Evolutionary conservation across 2,113 vertebrate genomes (phyloP).

Genomic region (Myanophis thanlyinensis): DNA sequence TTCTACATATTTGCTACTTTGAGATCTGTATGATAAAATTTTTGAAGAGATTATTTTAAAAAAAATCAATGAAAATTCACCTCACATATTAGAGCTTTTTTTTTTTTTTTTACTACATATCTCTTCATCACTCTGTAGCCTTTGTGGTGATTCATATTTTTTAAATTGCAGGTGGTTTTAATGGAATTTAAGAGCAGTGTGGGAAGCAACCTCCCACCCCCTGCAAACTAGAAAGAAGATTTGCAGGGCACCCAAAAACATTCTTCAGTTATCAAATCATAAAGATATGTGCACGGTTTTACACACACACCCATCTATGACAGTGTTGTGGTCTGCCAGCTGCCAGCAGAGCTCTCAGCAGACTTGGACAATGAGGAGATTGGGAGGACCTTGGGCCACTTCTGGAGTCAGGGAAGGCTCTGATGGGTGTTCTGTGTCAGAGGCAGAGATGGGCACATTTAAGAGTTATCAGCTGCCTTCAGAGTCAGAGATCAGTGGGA

Average conservation of each 20-base stretch:
- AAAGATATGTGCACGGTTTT: background rate
- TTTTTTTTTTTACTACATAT: background rate
- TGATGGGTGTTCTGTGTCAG: too few species aligned
- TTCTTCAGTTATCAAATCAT: background rate
- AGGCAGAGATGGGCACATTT: too few species aligned
- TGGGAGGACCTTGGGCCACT: too few species aligned
- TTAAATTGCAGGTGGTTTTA: background rate
- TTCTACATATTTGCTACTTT: background rate
- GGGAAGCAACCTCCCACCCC: too few species aligned
- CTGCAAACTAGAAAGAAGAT: background rate
- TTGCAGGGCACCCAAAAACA: background rate
- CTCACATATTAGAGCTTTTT: background rate
- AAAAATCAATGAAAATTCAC: background rate
- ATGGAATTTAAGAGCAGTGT: background rate
- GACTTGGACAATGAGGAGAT: too few species aligned
- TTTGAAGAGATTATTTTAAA: background rate
- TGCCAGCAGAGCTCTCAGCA: too few species aligned
- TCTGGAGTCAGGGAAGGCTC: too few species aligned
- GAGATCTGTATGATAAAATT: background rate
- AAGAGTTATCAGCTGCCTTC: too few species aligned
- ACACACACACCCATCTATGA: background rate
- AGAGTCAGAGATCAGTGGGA: too few species aligned
- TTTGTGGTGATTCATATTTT: background rate
- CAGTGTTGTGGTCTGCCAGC: too few species aligned
- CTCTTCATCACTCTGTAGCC: background rate